These are phyloP conservation scores for Folsomia manolachei DNA, from an alignment of 2,888 invertebrate genomes.

Conservation along the genomic window DNA sequence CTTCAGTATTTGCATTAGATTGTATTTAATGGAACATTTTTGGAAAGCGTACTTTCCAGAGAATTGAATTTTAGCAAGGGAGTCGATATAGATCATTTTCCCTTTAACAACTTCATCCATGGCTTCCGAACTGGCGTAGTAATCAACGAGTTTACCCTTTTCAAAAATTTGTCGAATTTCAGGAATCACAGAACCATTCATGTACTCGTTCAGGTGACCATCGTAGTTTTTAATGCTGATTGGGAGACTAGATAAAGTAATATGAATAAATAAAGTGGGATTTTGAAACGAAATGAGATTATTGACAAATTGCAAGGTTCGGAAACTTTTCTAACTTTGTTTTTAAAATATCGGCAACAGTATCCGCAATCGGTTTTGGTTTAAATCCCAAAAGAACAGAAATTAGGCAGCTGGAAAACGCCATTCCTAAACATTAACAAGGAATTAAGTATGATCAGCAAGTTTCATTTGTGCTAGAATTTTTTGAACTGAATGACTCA, in stretches of 20 bases:
- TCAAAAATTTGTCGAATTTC: slow-evolving; percentile 11
- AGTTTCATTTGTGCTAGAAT: neutral
- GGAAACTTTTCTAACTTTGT: slow-evolving; percentile 23
- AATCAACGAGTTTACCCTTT: slow-evolving; percentile 8
- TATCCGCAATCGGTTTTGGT: slow-evolving; percentile 27
- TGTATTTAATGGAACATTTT: neutral
- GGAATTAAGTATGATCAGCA: neutral
- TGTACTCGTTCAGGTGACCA: slow-evolving; percentile 26
- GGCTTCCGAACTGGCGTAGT: slow-evolving; percentile 1
- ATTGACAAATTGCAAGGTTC: no score
- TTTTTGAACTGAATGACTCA: slow-evolving; percentile 10
- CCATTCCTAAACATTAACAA: slow-evolving; percentile 27
- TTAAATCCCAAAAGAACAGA: slow-evolving; percentile 23
- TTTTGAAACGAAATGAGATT: no score
- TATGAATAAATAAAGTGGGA: no score
- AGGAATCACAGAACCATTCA: slow-evolving; percentile 16
- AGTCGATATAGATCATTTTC: slow-evolving; percentile 33
- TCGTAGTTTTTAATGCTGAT: slow-evolving; percentile 28
- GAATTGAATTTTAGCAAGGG: slow-evolving; percentile 23
- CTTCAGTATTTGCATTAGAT: neutral
- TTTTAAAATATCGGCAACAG: slow-evolving; percentile 18
- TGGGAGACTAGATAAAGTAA: slow-evolving; percentile 15
- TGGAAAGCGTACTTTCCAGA: slow-evolving; percentile 24
- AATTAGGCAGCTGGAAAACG: slow-evolving; percentile 30
- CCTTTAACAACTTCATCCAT: slow-evolving; percentile 32